Evolutionary conservation across 2,797 vertebrate genomes (phyloP), one percentile per base, ranked within the genome.

Genomic region (Thaleichthys pacificus): DNA sequence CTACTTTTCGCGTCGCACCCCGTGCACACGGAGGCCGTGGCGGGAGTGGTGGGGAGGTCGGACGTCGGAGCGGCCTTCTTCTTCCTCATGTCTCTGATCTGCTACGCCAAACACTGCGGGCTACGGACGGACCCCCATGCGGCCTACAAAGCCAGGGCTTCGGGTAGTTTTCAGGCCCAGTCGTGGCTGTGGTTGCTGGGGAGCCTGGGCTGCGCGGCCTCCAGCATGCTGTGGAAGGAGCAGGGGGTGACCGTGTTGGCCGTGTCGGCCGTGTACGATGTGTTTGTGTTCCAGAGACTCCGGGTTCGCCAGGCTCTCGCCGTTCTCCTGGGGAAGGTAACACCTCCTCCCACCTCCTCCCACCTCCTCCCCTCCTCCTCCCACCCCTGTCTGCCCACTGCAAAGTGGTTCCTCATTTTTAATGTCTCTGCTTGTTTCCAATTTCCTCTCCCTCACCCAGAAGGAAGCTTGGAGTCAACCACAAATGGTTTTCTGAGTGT

Each of bases 171-270:
- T 0, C 70, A 0, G 2, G 2, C 80, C 9, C 77, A 89, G 72
- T 92, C 94, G 54, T 95, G 94, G 95, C 91, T 86, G 72, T 99
- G 97, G 97, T 91, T 98, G 88, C 82, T 94, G 76, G 93, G 92
- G 61, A 91, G 96, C 0, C 92, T 97, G 73, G 87, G 94, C 68
- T 96, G 94, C 0, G 97, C 97, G 0, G 93, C 93, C 0, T 95
- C 93, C 87, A 97, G 97, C 75, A 98, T 99, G 95, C 86, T 99
- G 69, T 99, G 97, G 97, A 99, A 99, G 88, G 97, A 99, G 80
- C 97, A 98, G 85, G 97, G 97, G 79, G 94, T 99, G 85, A 98
- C 95, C 22, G 97, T 97, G 77, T 91, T 99, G 28, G 96, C 96
- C 0, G 91, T 98, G 76, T 96, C 94, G 0, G 97, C 95, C 0